phyloP scores from a whole-genome alignment of 2,797 vertebrate species.

The Otolemur crassicaudatus region DNA sequence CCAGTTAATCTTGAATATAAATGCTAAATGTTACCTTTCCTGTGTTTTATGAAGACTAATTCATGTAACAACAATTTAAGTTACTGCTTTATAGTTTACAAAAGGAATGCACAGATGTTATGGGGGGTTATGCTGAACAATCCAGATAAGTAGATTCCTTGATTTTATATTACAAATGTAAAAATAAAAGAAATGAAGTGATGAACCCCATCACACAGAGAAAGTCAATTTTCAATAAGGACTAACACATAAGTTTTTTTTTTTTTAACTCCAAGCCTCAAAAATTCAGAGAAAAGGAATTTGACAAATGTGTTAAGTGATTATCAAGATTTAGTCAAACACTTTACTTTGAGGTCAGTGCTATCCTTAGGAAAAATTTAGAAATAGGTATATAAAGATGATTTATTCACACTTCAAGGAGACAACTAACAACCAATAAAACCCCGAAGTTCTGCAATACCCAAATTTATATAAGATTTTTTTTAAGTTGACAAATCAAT shows the following conservation, averaged over 20 bases:
- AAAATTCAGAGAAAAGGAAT: slow-evolving; percentile 16
- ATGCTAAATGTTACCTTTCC: neutral
- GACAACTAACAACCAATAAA: neutral
- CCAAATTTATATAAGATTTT: neutral
- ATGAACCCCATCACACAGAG: neutral
- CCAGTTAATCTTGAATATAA: neutral
- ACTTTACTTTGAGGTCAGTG: neutral
- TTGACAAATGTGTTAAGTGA: neutral
- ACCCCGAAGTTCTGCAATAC: neutral
- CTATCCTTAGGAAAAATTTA: neutral
- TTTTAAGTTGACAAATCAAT: slow-evolving; percentile 9
- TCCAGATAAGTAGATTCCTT: neutral
- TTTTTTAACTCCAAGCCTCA: neutral
- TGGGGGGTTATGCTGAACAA: neutral
- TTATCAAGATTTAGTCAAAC: neutral
- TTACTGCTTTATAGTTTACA: neutral
- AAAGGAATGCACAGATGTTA: neutral
- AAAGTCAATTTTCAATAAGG: neutral
- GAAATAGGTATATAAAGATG: neutral
- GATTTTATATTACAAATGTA: neutral
- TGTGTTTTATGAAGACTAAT: slow-evolving; percentile 9
- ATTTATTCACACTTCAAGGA: neutral
- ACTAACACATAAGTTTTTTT: neutral
- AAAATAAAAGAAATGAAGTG: neutral
- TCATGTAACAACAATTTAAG: neutral